Evolutionary conservation across 2,888 invertebrate genomes (phyloP).

Genomic region (Diplazon laetatorius): DNA sequence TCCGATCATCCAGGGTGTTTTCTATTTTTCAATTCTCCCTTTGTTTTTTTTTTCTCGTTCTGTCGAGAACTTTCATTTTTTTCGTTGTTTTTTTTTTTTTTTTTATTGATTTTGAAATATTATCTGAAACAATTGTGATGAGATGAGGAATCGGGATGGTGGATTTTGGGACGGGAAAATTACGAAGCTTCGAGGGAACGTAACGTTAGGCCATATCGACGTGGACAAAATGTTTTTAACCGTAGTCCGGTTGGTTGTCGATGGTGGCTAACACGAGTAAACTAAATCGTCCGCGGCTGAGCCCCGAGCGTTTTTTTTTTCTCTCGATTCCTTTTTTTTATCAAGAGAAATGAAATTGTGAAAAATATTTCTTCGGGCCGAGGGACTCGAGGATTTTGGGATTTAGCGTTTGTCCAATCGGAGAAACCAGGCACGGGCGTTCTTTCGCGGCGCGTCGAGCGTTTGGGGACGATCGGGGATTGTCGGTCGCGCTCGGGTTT

Average conservation of each 20-base stretch:
- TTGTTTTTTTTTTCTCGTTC: slow-evolving; percentile 24
- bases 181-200: no score
- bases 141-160: slow-evolving; percentile 2
- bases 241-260: slow-evolving; percentile 1
- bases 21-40: slow-evolving; percentile 35
- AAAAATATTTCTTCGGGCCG: slow-evolving; percentile 25
- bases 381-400: slow-evolving; percentile 69
- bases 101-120: slow-evolving; percentile 17
- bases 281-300: no score
- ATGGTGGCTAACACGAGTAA: no score
- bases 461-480: slow-evolving; percentile 70
- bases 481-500: slow-evolving; percentile 66
- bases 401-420: slow-evolving; percentile 71
- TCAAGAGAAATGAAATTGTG: no score
- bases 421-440: no score
- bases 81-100: neutral
- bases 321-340: no score
- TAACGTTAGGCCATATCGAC: slow-evolving; percentile 39
- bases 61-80: no score
- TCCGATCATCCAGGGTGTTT: slow-evolving; percentile 63
- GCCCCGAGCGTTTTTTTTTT: no score
- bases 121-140: slow-evolving; percentile 1
- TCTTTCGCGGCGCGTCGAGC: slow-evolving; percentile 79
- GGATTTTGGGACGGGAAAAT: neutral
- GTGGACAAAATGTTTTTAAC: slow-evolving; percentile 48